These are phyloP conservation scores for Melanostigma gelatinosum DNA, from an alignment of 2,113 vertebrate genomes.

Conservation along the genomic window DNA sequence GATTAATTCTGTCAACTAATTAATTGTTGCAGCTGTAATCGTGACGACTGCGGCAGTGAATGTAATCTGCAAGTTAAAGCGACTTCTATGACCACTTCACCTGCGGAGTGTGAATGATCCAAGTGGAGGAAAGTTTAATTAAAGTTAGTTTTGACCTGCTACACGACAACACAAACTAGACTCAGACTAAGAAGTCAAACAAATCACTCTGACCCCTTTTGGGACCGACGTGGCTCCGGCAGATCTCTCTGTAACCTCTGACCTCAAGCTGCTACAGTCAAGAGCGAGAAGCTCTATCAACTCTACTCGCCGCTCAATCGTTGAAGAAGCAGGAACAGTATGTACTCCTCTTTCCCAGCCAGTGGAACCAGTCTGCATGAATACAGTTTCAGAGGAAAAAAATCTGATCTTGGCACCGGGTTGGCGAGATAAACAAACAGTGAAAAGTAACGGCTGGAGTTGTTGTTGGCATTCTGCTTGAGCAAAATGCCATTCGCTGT, in stretches of 20 bases:
- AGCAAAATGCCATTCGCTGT: background rate
- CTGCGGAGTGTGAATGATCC: rapidly evolving
- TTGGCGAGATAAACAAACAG: constrained; percentile 55
- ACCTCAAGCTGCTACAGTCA: constrained; percentile 17
- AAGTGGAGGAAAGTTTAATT: constrained; percentile 7
- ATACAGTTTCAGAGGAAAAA: constrained; percentile 50
- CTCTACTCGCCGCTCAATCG: background rate
- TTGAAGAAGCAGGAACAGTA: constrained; percentile 55
- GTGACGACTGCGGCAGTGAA: background rate
- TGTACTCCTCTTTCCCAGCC: constrained; percentile 42
- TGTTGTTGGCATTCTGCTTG: constrained; percentile 29
- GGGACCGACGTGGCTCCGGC: background rate
- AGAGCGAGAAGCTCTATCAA: constrained; percentile 25
- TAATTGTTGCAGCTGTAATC: background rate
- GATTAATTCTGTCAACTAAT: background rate
- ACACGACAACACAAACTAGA: background rate
- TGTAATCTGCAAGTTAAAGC: background rate
- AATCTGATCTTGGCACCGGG: constrained; percentile 57
- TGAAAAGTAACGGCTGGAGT: constrained; percentile 59
- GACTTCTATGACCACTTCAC: background rate
- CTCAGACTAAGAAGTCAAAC: background rate
- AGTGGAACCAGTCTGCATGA: constrained; percentile 37
- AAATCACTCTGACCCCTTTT: background rate
- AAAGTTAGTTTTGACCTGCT: background rate
- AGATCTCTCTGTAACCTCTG: constrained; percentile 39